phyloP scores from a whole-genome alignment of 2,888 invertebrate species.

The Metellina segmentata region DNA sequence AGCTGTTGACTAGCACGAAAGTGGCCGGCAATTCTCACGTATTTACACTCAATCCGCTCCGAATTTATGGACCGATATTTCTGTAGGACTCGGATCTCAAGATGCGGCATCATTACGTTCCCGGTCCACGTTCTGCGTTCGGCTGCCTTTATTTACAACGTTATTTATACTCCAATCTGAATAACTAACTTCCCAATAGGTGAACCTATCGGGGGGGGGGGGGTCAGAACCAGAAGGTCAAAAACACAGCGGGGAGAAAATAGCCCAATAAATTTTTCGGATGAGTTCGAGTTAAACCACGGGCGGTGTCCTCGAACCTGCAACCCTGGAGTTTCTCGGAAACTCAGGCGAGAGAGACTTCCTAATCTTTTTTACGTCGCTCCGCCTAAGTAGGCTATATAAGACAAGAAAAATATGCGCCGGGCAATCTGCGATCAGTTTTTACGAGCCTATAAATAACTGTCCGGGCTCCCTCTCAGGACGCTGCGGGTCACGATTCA shows the following conservation, averaged over 20 bases:
- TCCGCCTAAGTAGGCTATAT: constrained; percentile 43
- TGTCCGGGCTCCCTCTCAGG: constrained; percentile 34
- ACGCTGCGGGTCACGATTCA: constrained; percentile 64
- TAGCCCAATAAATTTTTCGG: constrained; percentile 65
- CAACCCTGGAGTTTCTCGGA: constrained; percentile 53
- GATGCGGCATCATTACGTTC: constrained; percentile 56
- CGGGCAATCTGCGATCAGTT: constrained; percentile 65
- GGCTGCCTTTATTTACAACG: constrained; percentile 23
- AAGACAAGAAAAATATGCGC: constrained; percentile 72
- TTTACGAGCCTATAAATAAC: constrained; percentile 73
- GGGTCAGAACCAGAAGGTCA: constrained; percentile 21
- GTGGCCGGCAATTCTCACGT: constrained; percentile 45
- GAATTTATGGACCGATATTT: constrained; percentile 49
- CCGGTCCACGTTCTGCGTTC: constrained; percentile 7
- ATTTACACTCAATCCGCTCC: constrained; percentile 16
- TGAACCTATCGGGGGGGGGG: constrained; percentile 1
- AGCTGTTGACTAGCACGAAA: constrained; percentile 15
- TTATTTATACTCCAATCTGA: constrained; percentile 38
- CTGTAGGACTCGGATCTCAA: not conserved
- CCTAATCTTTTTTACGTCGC: constrained; percentile 24
- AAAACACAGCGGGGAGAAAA: constrained; percentile 52
- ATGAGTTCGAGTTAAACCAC: constrained; percentile 50
- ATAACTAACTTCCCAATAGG: constrained; percentile 13
- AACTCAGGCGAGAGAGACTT: constrained; percentile 13
- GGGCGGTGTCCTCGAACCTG: constrained; percentile 56